These are phyloP conservation scores for Psittacula cyanocephala DNA, from an alignment of 2,113 vertebrate species.

Conservation along the genomic window DNA sequence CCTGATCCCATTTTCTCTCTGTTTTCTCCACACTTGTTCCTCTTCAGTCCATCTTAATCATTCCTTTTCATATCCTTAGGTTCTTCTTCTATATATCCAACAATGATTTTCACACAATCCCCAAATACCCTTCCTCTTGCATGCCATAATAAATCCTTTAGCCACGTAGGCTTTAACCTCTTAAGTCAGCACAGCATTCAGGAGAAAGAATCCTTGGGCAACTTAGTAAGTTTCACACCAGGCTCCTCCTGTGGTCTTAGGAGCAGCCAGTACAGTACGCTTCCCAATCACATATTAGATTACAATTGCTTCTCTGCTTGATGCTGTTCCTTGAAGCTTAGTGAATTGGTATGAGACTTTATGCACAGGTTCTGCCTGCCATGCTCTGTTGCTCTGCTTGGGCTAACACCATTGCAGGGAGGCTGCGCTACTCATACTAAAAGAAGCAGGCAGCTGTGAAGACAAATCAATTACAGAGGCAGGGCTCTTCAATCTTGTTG, in stretches of 20 bases:
- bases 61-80: not conserved
- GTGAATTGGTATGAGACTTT: not conserved
- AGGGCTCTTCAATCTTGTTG: not conserved
- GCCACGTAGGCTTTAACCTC: not conserved
- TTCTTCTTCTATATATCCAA: not conserved
- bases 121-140: not conserved
- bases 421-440: not conserved
- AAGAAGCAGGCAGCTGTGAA: not conserved
- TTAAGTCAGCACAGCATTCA: not conserved
- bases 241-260: not conserved
- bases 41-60: not conserved
- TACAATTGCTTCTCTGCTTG: not conserved
- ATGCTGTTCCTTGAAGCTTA: not conserved
- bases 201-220: not conserved
- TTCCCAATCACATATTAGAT: not conserved
- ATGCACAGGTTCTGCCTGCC: not conserved
- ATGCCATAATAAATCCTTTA: not conserved
- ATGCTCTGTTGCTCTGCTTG: not conserved
- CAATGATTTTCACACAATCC: not conserved
- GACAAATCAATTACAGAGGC: not conserved
- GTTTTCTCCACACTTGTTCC: not conserved
- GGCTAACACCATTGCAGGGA: not conserved
- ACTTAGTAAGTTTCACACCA: not conserved
- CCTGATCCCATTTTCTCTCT: not conserved
- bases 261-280: not conserved